Base-by-base conservation (phyloP, 2,888 invertebrate genomes). In the Catocala nupta region DNA sequence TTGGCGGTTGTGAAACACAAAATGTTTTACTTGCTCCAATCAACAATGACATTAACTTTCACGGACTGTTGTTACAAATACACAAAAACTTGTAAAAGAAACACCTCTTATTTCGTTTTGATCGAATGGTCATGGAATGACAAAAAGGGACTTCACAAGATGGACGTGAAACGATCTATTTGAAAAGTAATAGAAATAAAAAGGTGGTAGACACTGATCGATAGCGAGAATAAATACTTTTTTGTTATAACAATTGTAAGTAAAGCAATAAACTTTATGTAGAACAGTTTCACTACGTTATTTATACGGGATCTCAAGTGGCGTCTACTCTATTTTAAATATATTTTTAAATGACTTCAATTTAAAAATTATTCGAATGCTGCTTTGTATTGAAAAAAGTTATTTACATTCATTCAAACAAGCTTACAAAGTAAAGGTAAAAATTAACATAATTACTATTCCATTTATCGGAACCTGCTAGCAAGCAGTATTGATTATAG, bases 81-180 rank as follows among this genome's bases (percentile, higher is more conserved):
- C 69, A 81, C 63, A 87, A 85, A 86, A 87, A 84, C 80, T 81
- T 75, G 75, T 63, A 71, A 71, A 81, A 86, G 78, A 85, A 86
- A 79, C 78, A 77, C 65, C 81, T 81, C 78, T 77, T 74, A 81
- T 82, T 83, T 84, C 84, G 82, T 84, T 86, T 83, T 84, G 83
- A 85, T 81, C 80, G 83, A 84, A 81, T 84, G 81, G 75, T 81
- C 76, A 83, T 77, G 78, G 81, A 86, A 81, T 85, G 84, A 86
- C 83, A 88, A 88, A 88, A 89, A 88, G 81, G 81, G 82, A 84
- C 78, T 80, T 69, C 73, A 71, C 77, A 83, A 82, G 80, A 63
- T 75, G 73, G 72, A 84, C 85, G 83, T 85, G 83, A 83, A 82
- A 75, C 80, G 77, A 84, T 86, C 78, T 85, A 81, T 85, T 86